These are phyloP conservation scores for Chrysaora quinquecirrha DNA, from an alignment of 30 jellyfish, hydroid and myxozoan genomes.

Conservation along the genomic window DNA sequence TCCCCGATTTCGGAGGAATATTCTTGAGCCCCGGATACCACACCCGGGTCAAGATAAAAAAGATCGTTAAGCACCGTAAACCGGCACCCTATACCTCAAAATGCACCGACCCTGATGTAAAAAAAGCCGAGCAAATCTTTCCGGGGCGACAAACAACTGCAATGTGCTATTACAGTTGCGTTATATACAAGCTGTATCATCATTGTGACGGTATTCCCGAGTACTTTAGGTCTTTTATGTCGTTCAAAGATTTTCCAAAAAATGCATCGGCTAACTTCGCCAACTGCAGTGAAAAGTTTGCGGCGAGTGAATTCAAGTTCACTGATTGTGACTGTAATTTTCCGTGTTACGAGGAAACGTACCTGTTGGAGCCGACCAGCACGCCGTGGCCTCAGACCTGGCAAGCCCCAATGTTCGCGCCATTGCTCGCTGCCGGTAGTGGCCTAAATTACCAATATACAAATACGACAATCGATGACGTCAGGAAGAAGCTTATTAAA, in stretches of 20 bases:
- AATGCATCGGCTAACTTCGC: not conserved
- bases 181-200: not conserved
- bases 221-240: conserved; percentile 1
- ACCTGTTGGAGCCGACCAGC: not conserved
- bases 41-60: conserved; percentile 27
- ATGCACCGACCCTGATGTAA: not conserved
- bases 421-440: not conserved
- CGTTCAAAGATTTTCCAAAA: not conserved
- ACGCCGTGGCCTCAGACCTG: conserved; percentile 41
- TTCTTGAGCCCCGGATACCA: conserved; percentile 22
- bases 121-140: not conserved
- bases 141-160: conserved; percentile 13
- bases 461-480: conserved; percentile 2
- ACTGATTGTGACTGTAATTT: not conserved
- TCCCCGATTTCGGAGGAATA: not conserved
- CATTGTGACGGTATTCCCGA: conserved; percentile 1
- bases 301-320: not conserved
- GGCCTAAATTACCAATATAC: not conserved
- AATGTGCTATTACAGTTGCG: conserved; percentile 4
- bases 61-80: not conserved
- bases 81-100: conserved; percentile 34
- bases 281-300: not conserved
- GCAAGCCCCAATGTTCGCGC: conserved; percentile 3
- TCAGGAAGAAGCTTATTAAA: conserved; percentile 39
- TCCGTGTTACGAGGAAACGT: conserved; percentile 31